Conservation (phyloP, 1,140 invertebrate genomes). For the Drosophila orena region DNA sequence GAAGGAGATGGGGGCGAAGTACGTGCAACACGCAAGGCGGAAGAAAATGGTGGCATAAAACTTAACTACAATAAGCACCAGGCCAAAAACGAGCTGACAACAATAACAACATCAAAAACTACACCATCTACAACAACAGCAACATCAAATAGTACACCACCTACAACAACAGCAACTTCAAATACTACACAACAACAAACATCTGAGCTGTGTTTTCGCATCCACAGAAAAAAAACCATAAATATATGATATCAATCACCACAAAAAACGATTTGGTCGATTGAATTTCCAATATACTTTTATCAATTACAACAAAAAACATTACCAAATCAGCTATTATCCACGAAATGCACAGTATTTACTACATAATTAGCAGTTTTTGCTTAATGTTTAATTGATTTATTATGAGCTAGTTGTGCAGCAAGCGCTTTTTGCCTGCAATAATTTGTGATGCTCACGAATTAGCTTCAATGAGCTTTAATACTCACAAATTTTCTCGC, state of each 20-base stretch:
- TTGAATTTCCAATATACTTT: too few relatives aligned
- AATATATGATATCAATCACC: too few relatives aligned
- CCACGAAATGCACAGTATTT: too few relatives aligned
- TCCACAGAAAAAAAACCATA: slow-evolving; percentile 5
- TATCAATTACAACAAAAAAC: too few relatives aligned
- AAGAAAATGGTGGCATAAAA: slow-evolving; percentile 73
- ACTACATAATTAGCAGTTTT: too few relatives aligned
- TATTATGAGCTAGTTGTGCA: too few relatives aligned
- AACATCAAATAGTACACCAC: slow-evolving; percentile 7
- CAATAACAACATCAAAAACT: slow-evolving; percentile 47
- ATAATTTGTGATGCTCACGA: too few relatives aligned
- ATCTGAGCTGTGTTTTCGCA: slow-evolving; percentile 15
- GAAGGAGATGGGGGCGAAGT: not conserved
- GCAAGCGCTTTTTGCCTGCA: too few relatives aligned
- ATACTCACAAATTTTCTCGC: not conserved
- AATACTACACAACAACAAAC: slow-evolving; percentile 7
- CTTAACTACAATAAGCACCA: slow-evolving; percentile 72
- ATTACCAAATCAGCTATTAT: too few relatives aligned
- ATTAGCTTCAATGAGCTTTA: too few relatives aligned
- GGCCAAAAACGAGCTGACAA: slow-evolving; percentile 65
- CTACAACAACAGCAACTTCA: slow-evolving; percentile 39
- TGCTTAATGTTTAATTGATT: too few relatives aligned
- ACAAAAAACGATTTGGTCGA: too few relatives aligned
- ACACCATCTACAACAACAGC: slow-evolving; percentile 2
- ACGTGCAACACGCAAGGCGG: slow-evolving; percentile 72